Base-by-base conservation (phyloP, 2,113 vertebrate species). In the Sisor rabdophorus region DNA sequence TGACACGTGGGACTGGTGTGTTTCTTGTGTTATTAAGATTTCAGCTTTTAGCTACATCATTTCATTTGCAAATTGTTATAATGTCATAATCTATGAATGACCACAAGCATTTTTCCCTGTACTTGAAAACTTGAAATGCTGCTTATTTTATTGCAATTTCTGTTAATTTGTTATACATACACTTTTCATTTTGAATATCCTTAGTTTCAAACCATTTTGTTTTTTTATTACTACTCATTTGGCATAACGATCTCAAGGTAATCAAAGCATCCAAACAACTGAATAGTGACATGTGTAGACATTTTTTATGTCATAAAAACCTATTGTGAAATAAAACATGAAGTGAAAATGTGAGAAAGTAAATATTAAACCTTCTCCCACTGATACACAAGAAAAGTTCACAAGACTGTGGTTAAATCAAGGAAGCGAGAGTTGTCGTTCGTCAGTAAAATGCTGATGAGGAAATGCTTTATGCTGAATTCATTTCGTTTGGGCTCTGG, bases 301-400 rank as follows among this genome's bases (percentile, higher is more conserved):
- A 48, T 48, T 32, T 61, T 24, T 30, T 2, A 67, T 67, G 22
- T 28, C 22, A 68, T 6, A 47, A 50, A 65, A 65, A 47, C 47
- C 1, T 50, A 50, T 68, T 81, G 19, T 54, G 67, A 71, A 84
- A 84, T 82, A 88, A 89, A 87, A 78, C 40, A 69, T n/a, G 89
- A 92, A 88, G 88, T 89, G 90, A 91, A 92, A 91, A 87, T 88
- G 83, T 85, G 87, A 88, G 87, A 91, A 92, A 91, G 91, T 91
- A 89, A 91, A 88, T 86, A 80, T 86, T 87, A 83, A 83, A 67
- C 74, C 72, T 54, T 32, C 47, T 85, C 81, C 82, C 64, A 86
- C 83, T 85, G 77, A 81, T 80, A 73, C 84, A 79, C 80, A 86
- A 88, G 89, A 91, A 90, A 81, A 84, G 84, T 60, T 68, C 80